phyloP scores from a whole-genome alignment of 1,140 invertebrate species.

The Drosophila pachea region DNA sequence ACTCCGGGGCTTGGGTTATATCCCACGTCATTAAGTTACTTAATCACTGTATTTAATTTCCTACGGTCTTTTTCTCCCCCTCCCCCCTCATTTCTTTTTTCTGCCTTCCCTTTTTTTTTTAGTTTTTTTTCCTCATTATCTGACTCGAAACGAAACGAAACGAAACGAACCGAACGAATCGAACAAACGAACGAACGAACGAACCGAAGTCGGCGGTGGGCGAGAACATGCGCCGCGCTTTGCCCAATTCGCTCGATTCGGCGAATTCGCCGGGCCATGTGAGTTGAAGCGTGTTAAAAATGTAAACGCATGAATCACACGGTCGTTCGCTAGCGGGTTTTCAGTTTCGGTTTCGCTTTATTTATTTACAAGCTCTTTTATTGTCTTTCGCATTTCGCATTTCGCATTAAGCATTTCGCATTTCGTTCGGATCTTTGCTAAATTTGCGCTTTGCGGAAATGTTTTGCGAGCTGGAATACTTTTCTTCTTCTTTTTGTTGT shows the following conservation, averaged over 20 bases:
- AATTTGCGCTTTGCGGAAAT: constrained; percentile 66
- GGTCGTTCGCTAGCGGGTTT: constrained; percentile 56
- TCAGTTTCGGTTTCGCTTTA: constrained; percentile 43
- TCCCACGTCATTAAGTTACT: constrained; percentile 76
- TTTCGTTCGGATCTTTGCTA: no score
- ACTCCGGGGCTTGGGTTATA: constrained; percentile 30
- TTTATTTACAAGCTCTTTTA: constrained; percentile 42
- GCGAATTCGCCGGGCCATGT: constrained; percentile 37
- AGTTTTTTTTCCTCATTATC: constrained; percentile 61
- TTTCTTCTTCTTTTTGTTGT: constrained; percentile 36
- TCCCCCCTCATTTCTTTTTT: no score
- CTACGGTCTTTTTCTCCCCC: constrained; percentile 41
- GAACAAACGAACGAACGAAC: constrained; percentile 5
- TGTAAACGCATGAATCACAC: constrained; percentile 68
- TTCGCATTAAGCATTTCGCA: constrained; percentile 2
- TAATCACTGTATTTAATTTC: constrained; percentile 77
- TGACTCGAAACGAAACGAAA: constrained; percentile 40
- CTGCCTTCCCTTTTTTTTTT: not conserved
- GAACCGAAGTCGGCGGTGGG: constrained; percentile 11
- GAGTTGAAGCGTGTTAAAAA: constrained; percentile 68
- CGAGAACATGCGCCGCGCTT: constrained; percentile 13
- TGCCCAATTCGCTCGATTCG: constrained; percentile 12
- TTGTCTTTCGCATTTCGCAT: constrained; percentile 4
- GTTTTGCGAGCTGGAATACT: constrained; percentile 34
- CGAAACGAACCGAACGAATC: constrained; percentile 26